Conservation (phyloP, 2,797 vertebrate species). For the Rhynchotus rufescens region DNA sequence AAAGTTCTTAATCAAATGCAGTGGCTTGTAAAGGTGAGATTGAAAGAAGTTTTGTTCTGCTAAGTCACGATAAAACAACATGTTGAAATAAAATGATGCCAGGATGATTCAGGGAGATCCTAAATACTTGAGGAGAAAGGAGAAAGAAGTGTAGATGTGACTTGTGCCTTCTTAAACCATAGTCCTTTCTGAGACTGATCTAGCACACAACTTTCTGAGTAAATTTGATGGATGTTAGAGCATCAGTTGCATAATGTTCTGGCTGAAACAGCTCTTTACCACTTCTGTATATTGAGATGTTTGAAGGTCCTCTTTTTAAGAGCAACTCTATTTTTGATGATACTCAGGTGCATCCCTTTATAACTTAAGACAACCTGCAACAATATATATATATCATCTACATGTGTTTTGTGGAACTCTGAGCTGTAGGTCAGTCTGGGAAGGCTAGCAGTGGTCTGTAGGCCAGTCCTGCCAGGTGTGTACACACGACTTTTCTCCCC, state of each 20-base stretch:
- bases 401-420: not conserved
- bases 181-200: not conserved
- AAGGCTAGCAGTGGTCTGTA: not conserved
- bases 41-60: not conserved
- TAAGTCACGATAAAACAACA: not conserved
- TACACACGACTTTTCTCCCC: fast-evolving
- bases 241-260: not conserved
- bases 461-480: not conserved
- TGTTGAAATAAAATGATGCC: not conserved
- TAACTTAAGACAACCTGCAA: not conserved
- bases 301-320: not conserved
- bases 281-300: not conserved
- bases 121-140: not conserved
- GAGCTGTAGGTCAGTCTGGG: not conserved
- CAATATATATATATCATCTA: not conserved
- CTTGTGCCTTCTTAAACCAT: not conserved
- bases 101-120: not conserved
- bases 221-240: not conserved
- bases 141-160: not conserved
- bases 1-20: not conserved
- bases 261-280: not conserved
- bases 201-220: not conserved
- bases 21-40: not conserved
- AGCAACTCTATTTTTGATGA: not conserved
- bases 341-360: not conserved